Evolutionary conservation across 2,113 vertebrate species (phyloP).

Genomic region (Zapornia atra): DNA sequence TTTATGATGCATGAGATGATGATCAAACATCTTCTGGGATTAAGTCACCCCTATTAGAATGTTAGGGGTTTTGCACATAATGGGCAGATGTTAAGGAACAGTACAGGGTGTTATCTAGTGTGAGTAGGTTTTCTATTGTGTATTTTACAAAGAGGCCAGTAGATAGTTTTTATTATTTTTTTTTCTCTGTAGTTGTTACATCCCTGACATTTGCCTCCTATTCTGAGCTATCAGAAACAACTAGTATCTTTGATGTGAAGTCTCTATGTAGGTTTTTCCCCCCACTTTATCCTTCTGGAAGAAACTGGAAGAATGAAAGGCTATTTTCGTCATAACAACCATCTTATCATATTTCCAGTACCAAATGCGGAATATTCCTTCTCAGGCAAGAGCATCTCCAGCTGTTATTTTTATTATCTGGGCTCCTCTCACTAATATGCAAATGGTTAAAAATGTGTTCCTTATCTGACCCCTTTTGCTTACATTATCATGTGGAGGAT

Average conservation of each 20-base stretch:
- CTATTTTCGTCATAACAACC: not conserved
- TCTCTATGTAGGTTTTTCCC: not conserved
- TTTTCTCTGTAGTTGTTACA: not conserved
- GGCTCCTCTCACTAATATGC: not conserved
- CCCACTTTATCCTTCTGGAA: not conserved
- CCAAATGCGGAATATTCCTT: not conserved
- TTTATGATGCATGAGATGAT: not conserved
- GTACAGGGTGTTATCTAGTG: not conserved
- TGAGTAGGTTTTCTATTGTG: not conserved
- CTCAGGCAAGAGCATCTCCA: not conserved
- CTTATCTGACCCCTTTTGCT: constrained; percentile 15
- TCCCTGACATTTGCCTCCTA: not conserved
- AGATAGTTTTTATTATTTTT: not conserved
- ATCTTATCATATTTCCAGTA: not conserved
- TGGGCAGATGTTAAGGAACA: constrained; percentile 38
- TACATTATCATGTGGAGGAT: not conserved
- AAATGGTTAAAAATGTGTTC: constrained; percentile 16
- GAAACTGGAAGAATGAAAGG: not conserved
- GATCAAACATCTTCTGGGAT: not conserved
- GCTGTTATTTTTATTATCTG: not conserved
- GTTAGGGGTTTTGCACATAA: constrained; percentile 29
- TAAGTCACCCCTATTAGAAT: constrained; percentile 20
- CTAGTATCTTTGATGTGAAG: not conserved
- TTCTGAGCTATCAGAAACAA: not conserved
- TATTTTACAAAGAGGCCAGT: not conserved